Conservation (phyloP, 2,113 vertebrate genomes). For the Willisornis vidua region DNA sequence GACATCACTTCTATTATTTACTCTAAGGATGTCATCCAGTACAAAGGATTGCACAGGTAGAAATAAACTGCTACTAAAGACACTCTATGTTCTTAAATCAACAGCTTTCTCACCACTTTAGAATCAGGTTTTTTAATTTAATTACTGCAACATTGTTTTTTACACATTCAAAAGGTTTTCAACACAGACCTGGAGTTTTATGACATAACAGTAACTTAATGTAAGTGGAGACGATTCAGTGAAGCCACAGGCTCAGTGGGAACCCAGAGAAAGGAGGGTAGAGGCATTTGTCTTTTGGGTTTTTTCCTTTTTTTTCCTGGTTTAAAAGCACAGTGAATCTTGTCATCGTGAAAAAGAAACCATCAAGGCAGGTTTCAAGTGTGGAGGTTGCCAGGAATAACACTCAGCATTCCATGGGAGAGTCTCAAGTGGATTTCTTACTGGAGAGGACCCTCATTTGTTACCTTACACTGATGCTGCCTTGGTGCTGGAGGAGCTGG, state of each 20-base stretch:
- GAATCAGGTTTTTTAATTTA: background rate
- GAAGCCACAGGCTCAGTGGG: background rate
- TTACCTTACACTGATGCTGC: background rate
- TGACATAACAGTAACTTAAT: fast-evolving
- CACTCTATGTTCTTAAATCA: background rate
- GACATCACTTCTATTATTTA: background rate
- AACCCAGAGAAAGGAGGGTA: background rate
- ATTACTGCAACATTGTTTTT: background rate
- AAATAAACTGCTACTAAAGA: background rate
- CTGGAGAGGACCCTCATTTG: background rate
- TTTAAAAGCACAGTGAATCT: background rate
- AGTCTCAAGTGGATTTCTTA: background rate
- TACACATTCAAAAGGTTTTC: background rate
- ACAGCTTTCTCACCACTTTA: background rate
- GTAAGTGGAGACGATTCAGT: background rate
- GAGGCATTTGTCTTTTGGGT: background rate
- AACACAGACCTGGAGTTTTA: background rate
- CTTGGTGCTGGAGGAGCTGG: background rate
- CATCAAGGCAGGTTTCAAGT: background rate
- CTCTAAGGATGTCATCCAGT: background rate
- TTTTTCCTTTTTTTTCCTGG: background rate
- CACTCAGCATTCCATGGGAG: background rate
- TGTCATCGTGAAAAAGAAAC: background rate
- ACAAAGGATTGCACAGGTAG: background rate
- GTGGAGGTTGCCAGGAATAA: background rate